phyloP scores from a whole-genome alignment of 2,113 vertebrate species.

The Blennius ocellaris region DNA sequence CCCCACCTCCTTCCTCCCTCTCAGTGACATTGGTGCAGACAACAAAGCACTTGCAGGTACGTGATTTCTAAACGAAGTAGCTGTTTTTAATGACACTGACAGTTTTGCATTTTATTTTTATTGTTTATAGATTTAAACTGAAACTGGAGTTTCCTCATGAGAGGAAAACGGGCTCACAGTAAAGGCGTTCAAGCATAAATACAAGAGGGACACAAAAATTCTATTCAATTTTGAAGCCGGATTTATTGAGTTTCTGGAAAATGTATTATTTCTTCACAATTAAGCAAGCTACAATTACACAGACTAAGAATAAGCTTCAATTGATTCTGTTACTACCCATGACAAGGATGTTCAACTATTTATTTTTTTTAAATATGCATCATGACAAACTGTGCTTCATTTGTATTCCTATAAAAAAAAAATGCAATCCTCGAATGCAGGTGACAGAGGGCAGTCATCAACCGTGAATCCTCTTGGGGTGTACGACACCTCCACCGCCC shows the following conservation, averaged over 20 bases:
- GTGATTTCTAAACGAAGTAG: neutral
- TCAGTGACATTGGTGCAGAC: constrained; percentile 36
- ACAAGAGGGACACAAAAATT: neutral
- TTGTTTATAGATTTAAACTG: neutral
- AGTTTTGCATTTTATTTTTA: neutral
- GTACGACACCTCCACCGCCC: constrained; percentile 89
- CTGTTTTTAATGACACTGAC: neutral
- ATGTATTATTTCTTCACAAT: neutral
- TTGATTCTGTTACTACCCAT: neutral
- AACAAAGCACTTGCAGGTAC: constrained; percentile 48
- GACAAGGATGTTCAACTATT: too few relatives aligned
- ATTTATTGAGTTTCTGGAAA: neutral
- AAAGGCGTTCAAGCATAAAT: neutral
- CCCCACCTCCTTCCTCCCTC: constrained; percentile 72
- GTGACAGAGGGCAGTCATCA: constrained; percentile 25
- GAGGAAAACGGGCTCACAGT: neutral
- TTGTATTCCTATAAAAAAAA: constrained; percentile 47
- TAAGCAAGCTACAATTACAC: neutral
- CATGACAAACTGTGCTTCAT: too few relatives aligned
- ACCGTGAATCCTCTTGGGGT: constrained; percentile 91
- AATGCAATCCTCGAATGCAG: constrained; percentile 67
- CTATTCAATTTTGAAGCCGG: too few relatives aligned
- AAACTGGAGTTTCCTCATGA: neutral
- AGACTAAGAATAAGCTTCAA: neutral
- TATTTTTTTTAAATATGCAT: too few relatives aligned